Conservation (phyloP, 2,797 vertebrate species). For the Trachops cirrhosus region DNA sequence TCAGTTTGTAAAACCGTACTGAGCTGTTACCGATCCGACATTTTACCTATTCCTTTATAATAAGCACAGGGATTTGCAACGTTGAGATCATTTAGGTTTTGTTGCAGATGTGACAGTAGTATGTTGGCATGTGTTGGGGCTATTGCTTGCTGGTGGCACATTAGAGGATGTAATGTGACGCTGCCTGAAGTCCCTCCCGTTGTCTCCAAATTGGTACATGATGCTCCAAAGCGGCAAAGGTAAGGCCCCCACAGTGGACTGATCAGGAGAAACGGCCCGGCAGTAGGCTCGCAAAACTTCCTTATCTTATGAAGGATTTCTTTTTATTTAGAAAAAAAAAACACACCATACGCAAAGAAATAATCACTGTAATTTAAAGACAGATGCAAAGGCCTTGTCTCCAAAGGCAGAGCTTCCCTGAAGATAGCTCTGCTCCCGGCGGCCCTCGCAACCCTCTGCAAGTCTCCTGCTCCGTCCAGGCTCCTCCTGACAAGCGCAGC, state of each 20-base stretch:
- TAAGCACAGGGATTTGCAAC: background rate
- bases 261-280: background rate
- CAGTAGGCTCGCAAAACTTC: background rate
- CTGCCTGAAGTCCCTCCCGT: background rate
- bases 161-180: background rate
- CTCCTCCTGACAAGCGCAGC: background rate
- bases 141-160: background rate
- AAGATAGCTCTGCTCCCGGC: background rate
- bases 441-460: background rate
- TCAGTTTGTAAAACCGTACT: background rate
- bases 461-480: background rate
- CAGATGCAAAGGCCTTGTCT: background rate
- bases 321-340: background rate
- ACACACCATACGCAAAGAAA: background rate
- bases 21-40: background rate
- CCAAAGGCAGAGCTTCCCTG: background rate
- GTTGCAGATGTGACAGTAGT: background rate
- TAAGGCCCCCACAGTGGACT: no score
- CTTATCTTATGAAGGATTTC: background rate
- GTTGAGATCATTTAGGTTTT: background rate
- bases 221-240: background rate
- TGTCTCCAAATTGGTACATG: background rate
- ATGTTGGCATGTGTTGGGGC: background rate
- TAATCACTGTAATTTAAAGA: background rate
- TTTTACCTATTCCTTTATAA: background rate